Percentiles rank a stretch among this genome's conserved stretches.
Evolutionary conservation across 2,797 vertebrate species (phyloP).

Genomic region (Paratrypauchen microcephalus): DNA sequence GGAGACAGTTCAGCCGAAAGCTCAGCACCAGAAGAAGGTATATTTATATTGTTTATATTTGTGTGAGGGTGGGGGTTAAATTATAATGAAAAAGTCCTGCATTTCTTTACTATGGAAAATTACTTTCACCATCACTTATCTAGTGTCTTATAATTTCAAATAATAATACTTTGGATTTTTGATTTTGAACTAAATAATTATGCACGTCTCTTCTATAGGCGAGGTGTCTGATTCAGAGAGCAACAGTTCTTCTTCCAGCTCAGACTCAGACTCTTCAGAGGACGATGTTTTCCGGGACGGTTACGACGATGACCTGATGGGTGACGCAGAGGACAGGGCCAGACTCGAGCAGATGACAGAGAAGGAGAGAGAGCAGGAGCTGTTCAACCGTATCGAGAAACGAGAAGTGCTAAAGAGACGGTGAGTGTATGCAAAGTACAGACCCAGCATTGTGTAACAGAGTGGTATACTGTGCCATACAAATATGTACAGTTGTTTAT

Average conservation of each 20-base stretch:
- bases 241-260: slow-evolving; percentile 96
- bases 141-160: too few relatives aligned
- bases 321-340: slow-evolving; percentile 94
- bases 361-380: slow-evolving; percentile 96
- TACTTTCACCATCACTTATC: too few relatives aligned
- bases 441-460: too few relatives aligned
- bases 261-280: slow-evolving; percentile 95
- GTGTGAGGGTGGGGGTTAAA: neutral
- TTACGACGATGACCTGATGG: slow-evolving; percentile 97
- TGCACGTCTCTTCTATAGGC: slow-evolving; percentile 67
- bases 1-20: slow-evolving; percentile 95
- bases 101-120: too few relatives aligned
- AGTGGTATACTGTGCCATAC: neutral
- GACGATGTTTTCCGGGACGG: slow-evolving; percentile 96
- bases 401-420: slow-evolving; percentile 96
- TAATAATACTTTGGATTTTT: too few relatives aligned
- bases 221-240: slow-evolving; percentile 98
- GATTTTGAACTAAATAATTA: neutral
- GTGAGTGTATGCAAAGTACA: slow-evolving; percentile 68
- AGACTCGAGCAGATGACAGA: slow-evolving; percentile 98
- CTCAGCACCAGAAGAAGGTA: slow-evolving; percentile 97
- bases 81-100: too few relatives aligned
- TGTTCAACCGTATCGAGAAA: slow-evolving; percentile 98
- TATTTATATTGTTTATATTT: slow-evolving; percentile 27
- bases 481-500: too few relatives aligned